phyloP scores from a whole-genome alignment of 2,113 vertebrate species.

The Glaucomys volans region DNA sequence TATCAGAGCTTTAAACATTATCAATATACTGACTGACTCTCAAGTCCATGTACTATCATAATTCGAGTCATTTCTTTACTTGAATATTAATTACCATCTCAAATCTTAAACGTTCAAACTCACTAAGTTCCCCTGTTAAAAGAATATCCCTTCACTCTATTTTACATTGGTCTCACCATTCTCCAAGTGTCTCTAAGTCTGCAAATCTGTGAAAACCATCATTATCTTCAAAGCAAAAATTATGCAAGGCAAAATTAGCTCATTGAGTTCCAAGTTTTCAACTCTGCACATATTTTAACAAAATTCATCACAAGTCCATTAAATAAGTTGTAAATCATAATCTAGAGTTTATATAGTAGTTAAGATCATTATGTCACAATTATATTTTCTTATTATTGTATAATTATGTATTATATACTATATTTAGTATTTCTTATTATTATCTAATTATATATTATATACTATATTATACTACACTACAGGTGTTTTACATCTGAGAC shows the following conservation, averaged over 20 bases:
- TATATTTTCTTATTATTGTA: too few relatives aligned
- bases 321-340: too few relatives aligned
- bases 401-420: too few relatives aligned
- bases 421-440: too few relatives aligned
- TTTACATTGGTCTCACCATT: not conserved
- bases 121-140: not conserved
- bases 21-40: not conserved
- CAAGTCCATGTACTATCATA: not conserved
- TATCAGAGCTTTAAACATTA: not conserved
- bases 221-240: not conserved
- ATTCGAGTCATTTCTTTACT: not conserved
- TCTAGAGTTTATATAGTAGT: too few relatives aligned
- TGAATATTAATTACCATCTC: not conserved
- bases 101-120: not conserved
- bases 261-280: too few relatives aligned
- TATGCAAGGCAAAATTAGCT: not conserved
- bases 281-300: too few relatives aligned
- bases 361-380: too few relatives aligned
- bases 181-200: not conserved
- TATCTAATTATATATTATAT: too few relatives aligned
- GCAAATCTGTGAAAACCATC: not conserved
- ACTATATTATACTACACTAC: too few relatives aligned
- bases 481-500: too few relatives aligned
- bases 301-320: too few relatives aligned
- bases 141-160: not conserved